Percentiles rank a stretch among this genome's conserved stretches.
Evolutionary conservation across 64 coral and sea anemone genomes (phyloP).

Genomic region (Platygyra sinensis): DNA sequence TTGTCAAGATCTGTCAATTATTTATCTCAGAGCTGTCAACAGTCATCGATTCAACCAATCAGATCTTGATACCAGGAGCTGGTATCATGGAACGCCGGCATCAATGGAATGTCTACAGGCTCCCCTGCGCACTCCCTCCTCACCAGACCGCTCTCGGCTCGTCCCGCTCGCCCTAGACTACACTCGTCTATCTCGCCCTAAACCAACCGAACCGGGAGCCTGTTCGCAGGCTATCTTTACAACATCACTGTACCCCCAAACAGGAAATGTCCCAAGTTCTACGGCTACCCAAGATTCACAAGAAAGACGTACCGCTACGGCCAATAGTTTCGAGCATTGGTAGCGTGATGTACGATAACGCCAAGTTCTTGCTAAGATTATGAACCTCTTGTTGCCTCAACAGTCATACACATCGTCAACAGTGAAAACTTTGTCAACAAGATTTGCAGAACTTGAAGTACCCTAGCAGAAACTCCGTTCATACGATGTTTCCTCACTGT

Average conservation of each 20-base stretch:
- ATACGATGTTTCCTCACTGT: slow-evolving; percentile 46
- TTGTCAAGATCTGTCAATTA: no score
- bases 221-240: slow-evolving; percentile 21
- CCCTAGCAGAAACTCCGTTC: slow-evolving; percentile 23
- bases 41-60: no score
- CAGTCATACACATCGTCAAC: slow-evolving; percentile 17
- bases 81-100: no score
- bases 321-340: slow-evolving; percentile 56
- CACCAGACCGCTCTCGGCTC: no score
- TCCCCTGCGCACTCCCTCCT: no score
- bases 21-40: no score
- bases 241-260: slow-evolving; percentile 40
- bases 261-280: slow-evolving; percentile 48
- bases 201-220: not conserved
- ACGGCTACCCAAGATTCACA: slow-evolving; percentile 59
- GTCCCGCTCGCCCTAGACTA: no score
- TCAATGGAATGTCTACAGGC: no score
- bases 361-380: slow-evolving; percentile 38
- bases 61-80: no score
- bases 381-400: slow-evolving; percentile 1
- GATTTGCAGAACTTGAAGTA: slow-evolving; percentile 47
- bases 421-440: slow-evolving; percentile 38
- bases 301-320: slow-evolving; percentile 37
- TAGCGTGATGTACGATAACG: slow-evolving; percentile 28
- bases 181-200: no score